Conservation (phyloP, 2,888 invertebrate species). For the Punctoribates punctum region DNA sequence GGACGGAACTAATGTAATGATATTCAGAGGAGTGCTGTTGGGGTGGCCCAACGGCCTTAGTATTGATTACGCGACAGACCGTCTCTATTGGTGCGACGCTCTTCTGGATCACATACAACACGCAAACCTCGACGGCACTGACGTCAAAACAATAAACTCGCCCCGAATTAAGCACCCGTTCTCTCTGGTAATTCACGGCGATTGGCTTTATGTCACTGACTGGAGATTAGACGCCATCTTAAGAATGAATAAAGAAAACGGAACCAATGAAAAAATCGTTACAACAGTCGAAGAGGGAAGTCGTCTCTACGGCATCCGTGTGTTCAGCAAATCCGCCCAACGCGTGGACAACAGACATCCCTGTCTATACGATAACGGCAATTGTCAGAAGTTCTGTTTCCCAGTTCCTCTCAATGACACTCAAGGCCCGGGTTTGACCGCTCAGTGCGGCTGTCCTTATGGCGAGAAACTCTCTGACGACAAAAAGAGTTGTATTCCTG, state of each 20-base stretch:
- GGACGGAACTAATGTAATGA: constrained; percentile 79
- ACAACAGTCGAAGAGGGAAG: constrained; percentile 85
- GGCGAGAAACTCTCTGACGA: constrained; percentile 77
- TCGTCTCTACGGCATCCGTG: constrained; percentile 83
- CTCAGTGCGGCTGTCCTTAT: constrained; percentile 85
- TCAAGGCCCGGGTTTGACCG: constrained; percentile 55
- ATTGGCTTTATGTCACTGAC: constrained; percentile 94
- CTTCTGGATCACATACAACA: constrained; percentile 93
- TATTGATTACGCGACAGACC: constrained; percentile 79
- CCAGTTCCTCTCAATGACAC: constrained; percentile 63
- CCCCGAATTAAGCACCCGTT: constrained; percentile 81
- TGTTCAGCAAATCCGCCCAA: constrained; percentile 51
- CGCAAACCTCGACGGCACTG: constrained; percentile 81
- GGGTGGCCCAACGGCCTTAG: constrained; percentile 98
- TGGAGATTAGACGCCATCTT: constrained; percentile 94
- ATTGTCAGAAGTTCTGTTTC: constrained; percentile 93
- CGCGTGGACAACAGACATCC: constrained; percentile 63
- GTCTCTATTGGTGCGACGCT: constrained; percentile 97
- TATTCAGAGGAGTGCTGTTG: constrained; percentile 82
- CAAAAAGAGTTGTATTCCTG: constrained; percentile 64
- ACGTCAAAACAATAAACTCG: constrained; percentile 83
- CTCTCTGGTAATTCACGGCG: constrained; percentile 78
- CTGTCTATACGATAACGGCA: constrained; percentile 77
- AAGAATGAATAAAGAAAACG: constrained; percentile 78
- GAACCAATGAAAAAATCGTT: constrained; percentile 78